Base-by-base conservation (phyloP, 2,113 vertebrate species). In the Bos javanicus region DNA sequence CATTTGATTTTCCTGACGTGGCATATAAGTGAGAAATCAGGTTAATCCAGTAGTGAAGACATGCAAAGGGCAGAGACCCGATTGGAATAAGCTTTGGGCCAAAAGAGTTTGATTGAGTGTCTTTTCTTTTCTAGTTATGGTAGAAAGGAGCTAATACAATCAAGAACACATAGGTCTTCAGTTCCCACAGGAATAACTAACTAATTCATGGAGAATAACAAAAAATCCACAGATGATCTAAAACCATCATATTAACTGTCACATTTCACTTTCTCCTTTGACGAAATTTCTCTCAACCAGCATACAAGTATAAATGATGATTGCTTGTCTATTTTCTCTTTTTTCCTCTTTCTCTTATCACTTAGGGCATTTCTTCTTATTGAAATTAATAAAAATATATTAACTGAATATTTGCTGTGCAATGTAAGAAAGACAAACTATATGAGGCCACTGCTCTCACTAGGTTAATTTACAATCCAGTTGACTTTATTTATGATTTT, bases 1-100 rank as follows among this genome's bases (percentile, higher is more conserved):
- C 71, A 87, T 96, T 85, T 89, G 83, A 93, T 96, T 95, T 96
- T 85, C 90, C 76, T 83, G 78, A 95, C 60, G n/a, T 82, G 84
- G n/a, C 80, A 15, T 90, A 60, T 19, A 48, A 87, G 80, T 56
- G 81, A 96, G 91, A 92, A 97, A 94, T 59, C 8, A 6, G 71
- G 30, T 82, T 92, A 86, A 91, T 56, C 81, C 3, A 56, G 48
- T 26, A 48, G 43, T 83, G 67, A 88, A 59, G 80, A 97, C 30
- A 39, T 30, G 67, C 43, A 86, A 91, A 84, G 64, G 88, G 82
- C 33, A 93, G 84, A 92, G 59, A 86, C 81, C 57, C 62, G 48
- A 64, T 56, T 81, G 39, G 52, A 98, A 87, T 36, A 84, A 87
- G 74, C 57, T 71, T 78, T 74, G 43, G 57, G 52, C 30, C 92